Evolutionary conservation across 2,113 vertebrate species (phyloP).

Genomic region (Tautogolabrus adspersus): DNA sequence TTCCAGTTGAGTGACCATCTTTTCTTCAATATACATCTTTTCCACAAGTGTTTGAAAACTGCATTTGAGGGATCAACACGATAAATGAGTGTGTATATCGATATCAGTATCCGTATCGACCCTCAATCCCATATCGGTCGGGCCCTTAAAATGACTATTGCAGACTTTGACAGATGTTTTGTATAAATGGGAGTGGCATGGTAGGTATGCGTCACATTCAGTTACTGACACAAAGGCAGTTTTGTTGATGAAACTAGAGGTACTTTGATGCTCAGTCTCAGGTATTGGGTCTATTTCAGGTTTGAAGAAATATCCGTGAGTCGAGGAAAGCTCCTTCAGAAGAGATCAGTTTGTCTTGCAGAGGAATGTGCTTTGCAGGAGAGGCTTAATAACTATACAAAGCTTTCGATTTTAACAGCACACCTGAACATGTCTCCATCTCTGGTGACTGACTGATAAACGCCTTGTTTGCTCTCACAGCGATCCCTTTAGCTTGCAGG

Average conservation of each 20-base stretch:
- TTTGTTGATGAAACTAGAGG: slow-evolving; percentile 28
- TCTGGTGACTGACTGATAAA: slow-evolving; percentile 65
- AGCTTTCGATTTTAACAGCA: slow-evolving; percentile 64
- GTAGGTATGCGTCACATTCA: neutral
- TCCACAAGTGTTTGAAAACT: too few relatives aligned
- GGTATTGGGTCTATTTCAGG: slow-evolving; percentile 22
- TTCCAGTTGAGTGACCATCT: too few relatives aligned
- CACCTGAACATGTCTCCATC: slow-evolving; percentile 42
- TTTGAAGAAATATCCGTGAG: slow-evolving; percentile 29
- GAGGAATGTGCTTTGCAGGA: slow-evolving; percentile 41
- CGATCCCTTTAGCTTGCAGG: slow-evolving; percentile 59
- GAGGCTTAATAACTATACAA: slow-evolving; percentile 53
- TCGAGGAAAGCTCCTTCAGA: slow-evolving; percentile 50
- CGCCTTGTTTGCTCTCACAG: slow-evolving; percentile 64
- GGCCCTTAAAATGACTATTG: too few relatives aligned
- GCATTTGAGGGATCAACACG: too few relatives aligned
- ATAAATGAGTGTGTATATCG: too few relatives aligned
- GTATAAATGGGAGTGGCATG: neutral
- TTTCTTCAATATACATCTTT: too few relatives aligned
- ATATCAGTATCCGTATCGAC: too few relatives aligned
- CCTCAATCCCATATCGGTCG: too few relatives aligned
- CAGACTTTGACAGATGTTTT: neutral
- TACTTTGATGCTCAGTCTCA: slow-evolving; percentile 5
- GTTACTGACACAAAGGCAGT: slow-evolving; percentile 6
- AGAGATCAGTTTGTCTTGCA: slow-evolving; percentile 31